Conservation (phyloP, 1,140 invertebrate genomes). For the Ostrea edulis region DNA sequence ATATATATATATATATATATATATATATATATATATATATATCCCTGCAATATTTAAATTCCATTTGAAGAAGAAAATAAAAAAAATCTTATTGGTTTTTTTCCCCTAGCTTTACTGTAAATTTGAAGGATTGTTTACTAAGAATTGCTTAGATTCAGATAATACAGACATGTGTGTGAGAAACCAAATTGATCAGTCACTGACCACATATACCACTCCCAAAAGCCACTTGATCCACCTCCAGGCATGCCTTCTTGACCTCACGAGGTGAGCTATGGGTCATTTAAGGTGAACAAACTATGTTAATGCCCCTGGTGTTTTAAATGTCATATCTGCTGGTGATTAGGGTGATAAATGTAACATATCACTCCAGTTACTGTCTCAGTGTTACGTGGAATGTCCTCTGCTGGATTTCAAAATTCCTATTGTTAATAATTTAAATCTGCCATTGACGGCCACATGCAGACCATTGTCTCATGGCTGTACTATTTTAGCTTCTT, state of each 20-base stretch:
- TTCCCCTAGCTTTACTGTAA: no score
- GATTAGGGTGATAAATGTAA: conserved; percentile 27
- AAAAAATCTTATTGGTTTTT: no score
- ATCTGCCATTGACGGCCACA: neutral
- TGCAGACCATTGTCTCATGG: no score
- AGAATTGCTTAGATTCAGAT: no score
- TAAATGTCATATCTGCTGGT: neutral
- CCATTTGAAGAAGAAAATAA: no score
- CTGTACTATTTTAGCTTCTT: no score
- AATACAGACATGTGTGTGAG: neutral
- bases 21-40: no score
- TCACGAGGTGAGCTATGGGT: neutral
- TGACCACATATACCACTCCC: neutral
- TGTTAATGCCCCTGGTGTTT: conserved; percentile 9
- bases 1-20: no score
- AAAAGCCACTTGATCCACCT: neutral
- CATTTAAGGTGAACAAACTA: conserved; percentile 5
- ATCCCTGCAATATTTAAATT: no score
- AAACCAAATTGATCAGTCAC: neutral
- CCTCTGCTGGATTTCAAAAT: neutral
- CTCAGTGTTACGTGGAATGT: neutral
- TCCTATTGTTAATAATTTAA: conserved; percentile 12
- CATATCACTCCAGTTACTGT: conserved; percentile 9
- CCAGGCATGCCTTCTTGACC: neutral
- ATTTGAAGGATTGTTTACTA: no score